Base-by-base conservation (phyloP, 2,888 invertebrate genomes). In the Caenorhabditis sinica region DNA sequence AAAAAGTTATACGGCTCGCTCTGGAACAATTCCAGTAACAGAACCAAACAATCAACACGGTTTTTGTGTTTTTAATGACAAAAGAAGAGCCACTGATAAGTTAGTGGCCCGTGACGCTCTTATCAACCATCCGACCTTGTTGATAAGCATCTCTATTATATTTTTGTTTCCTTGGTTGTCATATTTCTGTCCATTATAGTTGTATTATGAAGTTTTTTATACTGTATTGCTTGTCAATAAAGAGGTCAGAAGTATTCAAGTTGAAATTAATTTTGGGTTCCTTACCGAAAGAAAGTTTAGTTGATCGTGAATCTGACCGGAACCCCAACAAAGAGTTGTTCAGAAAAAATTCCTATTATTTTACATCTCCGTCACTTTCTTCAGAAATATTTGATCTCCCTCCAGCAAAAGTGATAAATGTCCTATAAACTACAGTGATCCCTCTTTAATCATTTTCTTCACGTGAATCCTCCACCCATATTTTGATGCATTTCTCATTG, bases 81-180 rank as follows among this genome's bases (percentile, higher is more conserved):
- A 61, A 45, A 43, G 25, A 65, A 65, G 65, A 65, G 65, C 45
- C 65, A 65, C 45, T 65, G 65, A 65, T 65, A 65, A 65, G 45
- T n/a, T 65, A 30, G 28, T 28, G 28, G 45, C 45, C 65, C 45
- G 65, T 65, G 65, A 65, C 65, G 45, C 25, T 17, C 40, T 65
- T 65, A 65, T 65, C 65, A 65, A 45, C 65, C 63, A 63, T 13
- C 28, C 13, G 28, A n/a, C 23, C 15, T 9, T 11, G 28, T 49
- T n/a, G 65, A 65, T 65, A 49, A 65, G 30, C 28, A 30, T 23
- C 25, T 25, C 28, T 45, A 65, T 65, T 45, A 45, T 49, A 49
- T 65, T 65, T 28, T 65, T 45, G 65, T 65, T 65, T 65, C 45
- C 49, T 25, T 30, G 25, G 4, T 15, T 56, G 56, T 56, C 28